A percentile compares a stretch with the other conserved stretches of the same genome.
phyloP scores from a whole-genome alignment of 2,113 vertebrate species.

The Salvator merianae region DNA sequence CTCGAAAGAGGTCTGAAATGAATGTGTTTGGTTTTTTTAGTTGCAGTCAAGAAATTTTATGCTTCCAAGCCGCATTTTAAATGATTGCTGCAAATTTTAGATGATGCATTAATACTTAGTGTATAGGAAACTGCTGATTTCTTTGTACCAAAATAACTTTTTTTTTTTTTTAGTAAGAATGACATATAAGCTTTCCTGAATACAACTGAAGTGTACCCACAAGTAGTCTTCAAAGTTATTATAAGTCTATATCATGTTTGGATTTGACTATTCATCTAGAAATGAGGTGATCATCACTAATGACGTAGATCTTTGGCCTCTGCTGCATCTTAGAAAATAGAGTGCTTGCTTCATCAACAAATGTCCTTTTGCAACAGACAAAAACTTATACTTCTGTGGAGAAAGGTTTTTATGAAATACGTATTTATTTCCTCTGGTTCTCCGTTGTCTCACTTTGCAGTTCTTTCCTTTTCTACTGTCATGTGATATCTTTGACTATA shows the following conservation, averaged over 20 bases:
- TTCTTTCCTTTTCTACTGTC: neutral
- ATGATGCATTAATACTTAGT: neutral
- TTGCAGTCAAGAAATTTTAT: neutral
- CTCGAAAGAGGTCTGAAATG: neutral
- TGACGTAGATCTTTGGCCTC: neutral
- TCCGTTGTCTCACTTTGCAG: neutral
- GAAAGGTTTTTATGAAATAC: neutral
- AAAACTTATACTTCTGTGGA: neutral
- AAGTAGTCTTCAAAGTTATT: neutral
- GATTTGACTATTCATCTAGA: slow-evolving; percentile 6
- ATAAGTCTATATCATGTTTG: neutral
- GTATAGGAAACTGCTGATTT: neutral
- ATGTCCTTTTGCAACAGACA: neutral
- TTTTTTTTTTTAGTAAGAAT: neutral
- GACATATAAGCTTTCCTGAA: neutral
- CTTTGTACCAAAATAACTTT: neutral
- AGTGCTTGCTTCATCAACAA: neutral
- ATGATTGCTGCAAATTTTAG: neutral
- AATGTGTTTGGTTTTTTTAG: neutral
- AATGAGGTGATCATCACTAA: slow-evolving; percentile 1
- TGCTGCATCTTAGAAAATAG: neutral
- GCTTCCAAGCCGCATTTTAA: neutral
- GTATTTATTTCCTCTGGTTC: neutral
- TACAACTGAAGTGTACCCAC: neutral
- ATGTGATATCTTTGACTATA: neutral